phyloP scores from a whole-genome alignment of 2,113 vertebrate species.

The Chamaetylas fuelleborni region DNA sequence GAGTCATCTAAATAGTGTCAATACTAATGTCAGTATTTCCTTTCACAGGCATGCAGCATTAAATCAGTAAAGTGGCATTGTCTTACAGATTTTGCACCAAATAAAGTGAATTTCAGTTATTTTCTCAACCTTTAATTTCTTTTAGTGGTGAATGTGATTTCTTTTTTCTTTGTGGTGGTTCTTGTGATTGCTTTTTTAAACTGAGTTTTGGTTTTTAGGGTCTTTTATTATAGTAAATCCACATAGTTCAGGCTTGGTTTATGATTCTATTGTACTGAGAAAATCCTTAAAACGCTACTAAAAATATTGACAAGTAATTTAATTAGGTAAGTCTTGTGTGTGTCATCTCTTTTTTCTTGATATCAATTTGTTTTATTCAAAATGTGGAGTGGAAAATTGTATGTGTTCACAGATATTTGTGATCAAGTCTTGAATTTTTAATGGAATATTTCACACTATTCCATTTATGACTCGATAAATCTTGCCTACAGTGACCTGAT shows the following conservation, averaged over 20 bases:
- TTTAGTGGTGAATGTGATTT: not conserved
- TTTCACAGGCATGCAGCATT: not conserved
- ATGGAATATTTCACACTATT: not conserved
- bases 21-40: not conserved
- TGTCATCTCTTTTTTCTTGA: not conserved
- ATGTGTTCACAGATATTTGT: not conserved
- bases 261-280: not conserved
- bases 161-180: not conserved
- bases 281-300: not conserved
- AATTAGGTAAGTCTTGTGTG: not conserved
- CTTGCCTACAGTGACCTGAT: not conserved
- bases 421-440: not conserved
- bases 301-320: not conserved
- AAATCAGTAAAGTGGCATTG: not conserved
- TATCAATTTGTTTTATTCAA: not conserved
- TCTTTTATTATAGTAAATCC: not conserved
- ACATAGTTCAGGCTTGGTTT: not conserved
- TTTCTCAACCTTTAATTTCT: not conserved
- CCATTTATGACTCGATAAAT: not conserved
- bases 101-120: not conserved
- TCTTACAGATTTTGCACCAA: not conserved
- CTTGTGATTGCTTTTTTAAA: not conserved
- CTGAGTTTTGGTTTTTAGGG: not conserved
- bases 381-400: not conserved
- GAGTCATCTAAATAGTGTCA: not conserved